Percentiles rank a stretch among this genome's conserved stretches.
phyloP scores from a whole-genome alignment of 2,797 vertebrate genomes.

The Melanotaenia maccullochi region DNA sequence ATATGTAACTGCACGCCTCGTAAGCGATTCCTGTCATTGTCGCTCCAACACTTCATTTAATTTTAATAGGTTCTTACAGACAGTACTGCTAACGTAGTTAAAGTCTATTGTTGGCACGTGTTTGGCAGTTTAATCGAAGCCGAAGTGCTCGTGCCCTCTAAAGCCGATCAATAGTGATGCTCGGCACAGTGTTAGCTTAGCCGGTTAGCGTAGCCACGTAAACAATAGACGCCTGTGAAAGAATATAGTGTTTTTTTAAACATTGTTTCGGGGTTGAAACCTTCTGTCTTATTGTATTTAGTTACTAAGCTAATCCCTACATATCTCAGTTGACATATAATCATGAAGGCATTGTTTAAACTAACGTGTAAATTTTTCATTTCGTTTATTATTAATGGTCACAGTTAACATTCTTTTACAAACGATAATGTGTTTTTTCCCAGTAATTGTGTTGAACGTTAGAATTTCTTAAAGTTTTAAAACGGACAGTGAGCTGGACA shows the following conservation, averaged over 20 bases:
- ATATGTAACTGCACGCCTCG: slow-evolving; percentile 62
- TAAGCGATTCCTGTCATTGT: slow-evolving; percentile 53
- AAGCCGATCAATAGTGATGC: slow-evolving; percentile 28
- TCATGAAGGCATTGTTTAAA: not conserved
- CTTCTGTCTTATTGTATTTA: rapidly evolving
- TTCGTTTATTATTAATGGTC: not conserved
- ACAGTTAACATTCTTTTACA: not conserved
- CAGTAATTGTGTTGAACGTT: not conserved
- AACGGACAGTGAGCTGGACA: not conserved
- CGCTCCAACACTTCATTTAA: not conserved
- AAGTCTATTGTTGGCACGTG: rapidly evolving
- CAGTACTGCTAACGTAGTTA: rapidly evolving
- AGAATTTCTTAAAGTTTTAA: not conserved
- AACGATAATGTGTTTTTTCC: not conserved
- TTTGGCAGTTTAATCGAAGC: not conserved
- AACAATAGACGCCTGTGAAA: slow-evolving; percentile 58
- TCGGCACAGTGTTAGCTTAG: slow-evolving; percentile 59
- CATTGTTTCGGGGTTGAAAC: not conserved
- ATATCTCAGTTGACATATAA: not conserved
- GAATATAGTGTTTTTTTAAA: not conserved
- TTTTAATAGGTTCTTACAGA: rapidly evolving
- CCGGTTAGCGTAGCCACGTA: slow-evolving; percentile 65
- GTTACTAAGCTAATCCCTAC: rapidly evolving
- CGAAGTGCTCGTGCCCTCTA: not conserved
- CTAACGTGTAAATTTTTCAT: not conserved